Evolutionary conservation across 2,797 vertebrate genomes (phyloP).

Genomic region (Rhincodon typus): DNA sequence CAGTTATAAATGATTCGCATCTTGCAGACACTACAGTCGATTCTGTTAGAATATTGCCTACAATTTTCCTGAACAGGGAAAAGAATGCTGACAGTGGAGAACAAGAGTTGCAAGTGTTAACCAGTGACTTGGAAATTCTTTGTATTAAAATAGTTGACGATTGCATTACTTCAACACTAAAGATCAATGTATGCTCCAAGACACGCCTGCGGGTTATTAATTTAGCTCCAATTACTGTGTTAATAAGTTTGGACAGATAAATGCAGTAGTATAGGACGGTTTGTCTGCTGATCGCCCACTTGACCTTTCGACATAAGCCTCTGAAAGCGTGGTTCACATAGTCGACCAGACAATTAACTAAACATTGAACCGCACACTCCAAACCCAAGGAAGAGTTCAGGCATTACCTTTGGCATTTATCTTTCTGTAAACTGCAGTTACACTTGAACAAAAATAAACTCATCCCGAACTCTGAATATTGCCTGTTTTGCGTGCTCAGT

Average conservation of each 20-base stretch:
- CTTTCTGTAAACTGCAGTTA: background rate
- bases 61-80: background rate
- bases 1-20: background rate
- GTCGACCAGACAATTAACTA: background rate
- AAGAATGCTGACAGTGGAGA: background rate
- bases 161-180: background rate
- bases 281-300: background rate
- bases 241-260: constrained; percentile 24
- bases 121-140: background rate
- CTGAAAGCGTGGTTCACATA: background rate
- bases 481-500: background rate
- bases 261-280: background rate
- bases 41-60: background rate
- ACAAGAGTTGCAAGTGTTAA: background rate
- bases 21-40: background rate
- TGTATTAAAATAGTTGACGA: background rate
- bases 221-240: background rate
- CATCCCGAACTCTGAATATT: background rate
- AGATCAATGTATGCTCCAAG: background rate
- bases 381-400: background rate
- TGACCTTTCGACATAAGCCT: background rate
- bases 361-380: background rate
- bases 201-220: background rate
- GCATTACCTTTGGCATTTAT: background rate
- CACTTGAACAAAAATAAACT: background rate